phyloP scores from a whole-genome alignment of 2,888 invertebrate species.

The Mylabris sibirica region DNA sequence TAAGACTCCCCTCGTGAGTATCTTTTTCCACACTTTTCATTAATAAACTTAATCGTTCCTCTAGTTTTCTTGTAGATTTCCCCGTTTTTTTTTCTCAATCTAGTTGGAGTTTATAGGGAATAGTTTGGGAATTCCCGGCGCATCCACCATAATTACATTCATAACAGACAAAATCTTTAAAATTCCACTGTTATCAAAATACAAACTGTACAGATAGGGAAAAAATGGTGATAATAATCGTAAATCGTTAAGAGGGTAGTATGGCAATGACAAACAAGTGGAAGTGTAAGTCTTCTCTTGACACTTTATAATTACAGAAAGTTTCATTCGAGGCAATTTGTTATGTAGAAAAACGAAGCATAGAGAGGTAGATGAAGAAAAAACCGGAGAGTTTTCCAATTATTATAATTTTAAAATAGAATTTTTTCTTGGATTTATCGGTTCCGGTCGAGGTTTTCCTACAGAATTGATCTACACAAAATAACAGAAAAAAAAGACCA shows the following conservation, averaged over 20 bases:
- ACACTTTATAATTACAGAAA: slow-evolving; percentile 1
- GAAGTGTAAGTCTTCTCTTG: not conserved
- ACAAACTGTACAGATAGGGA: not conserved
- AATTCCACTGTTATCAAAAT: not conserved
- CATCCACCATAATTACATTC: slow-evolving; percentile 11
- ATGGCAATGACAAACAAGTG: not conserved
- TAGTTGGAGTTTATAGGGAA: not conserved
- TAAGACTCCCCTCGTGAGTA: not conserved
- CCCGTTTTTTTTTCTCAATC: not conserved
- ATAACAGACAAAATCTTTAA: not conserved
- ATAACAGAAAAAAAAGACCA: no score
- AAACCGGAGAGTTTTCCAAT: not conserved
- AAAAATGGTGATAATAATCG: not conserved
- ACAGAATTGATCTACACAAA: no score
- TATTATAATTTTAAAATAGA: not conserved
- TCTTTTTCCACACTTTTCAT: not conserved
- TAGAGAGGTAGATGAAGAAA: no score
- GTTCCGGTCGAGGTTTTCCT: not conserved
- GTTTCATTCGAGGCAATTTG: not conserved
- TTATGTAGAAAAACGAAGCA: no score
- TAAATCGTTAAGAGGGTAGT: not conserved
- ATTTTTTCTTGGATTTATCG: not conserved
- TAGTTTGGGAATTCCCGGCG: not conserved
- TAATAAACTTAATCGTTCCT: not conserved
- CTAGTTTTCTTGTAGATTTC: not conserved